Base-by-base conservation (phyloP, 1,140 invertebrate genomes). In the Ylistrum balloti region DNA sequence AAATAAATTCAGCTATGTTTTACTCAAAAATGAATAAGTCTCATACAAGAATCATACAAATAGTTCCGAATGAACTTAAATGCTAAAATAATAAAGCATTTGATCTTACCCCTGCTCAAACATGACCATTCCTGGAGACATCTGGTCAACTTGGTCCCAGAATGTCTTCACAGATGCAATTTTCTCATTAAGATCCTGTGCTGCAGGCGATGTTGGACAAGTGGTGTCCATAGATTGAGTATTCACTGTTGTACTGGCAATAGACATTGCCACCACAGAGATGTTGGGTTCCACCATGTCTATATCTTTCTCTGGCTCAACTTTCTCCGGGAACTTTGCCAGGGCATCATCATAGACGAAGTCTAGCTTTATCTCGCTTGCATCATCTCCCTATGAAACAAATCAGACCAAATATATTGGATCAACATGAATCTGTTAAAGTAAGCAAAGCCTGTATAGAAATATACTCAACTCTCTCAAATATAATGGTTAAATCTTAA, bases 101-200 rank as follows among this genome's bases (percentile, higher is more conserved):
- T 28, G 86, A 56, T 33, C 89, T 89, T 91, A 85, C 90, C 85
- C 85, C 86, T 90, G 86, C 74, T 92, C 90, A 85, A 92, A 92
- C 17, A 85, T 35, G 86, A 87, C 33, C 88, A 20, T 41, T 87
- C 88, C 74, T 45, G 86, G 34, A 45, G 48, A 88, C 34, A 86
- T 11, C 22, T 33, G 33, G 33, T 97, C 13, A 97, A 97, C 96
- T 97, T 97, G 97, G 93, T 98, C 98, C 98, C 98, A 98, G 17
- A 97, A 97, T 96, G 98, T 99, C 96, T 99, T 99, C 7, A 99
- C 98, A 88, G 98, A 98, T 11, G 98, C 98, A 93, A 99, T 99
- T 96, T 99, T 99, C 95, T 98, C 97, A 96, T 99, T 98, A 17
- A 99, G 97, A 95, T 99, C 98, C 38, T 98, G 98, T 22, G 98